Conservation (phyloP, 1,140 invertebrate species). For the Apis cerana region DNA sequence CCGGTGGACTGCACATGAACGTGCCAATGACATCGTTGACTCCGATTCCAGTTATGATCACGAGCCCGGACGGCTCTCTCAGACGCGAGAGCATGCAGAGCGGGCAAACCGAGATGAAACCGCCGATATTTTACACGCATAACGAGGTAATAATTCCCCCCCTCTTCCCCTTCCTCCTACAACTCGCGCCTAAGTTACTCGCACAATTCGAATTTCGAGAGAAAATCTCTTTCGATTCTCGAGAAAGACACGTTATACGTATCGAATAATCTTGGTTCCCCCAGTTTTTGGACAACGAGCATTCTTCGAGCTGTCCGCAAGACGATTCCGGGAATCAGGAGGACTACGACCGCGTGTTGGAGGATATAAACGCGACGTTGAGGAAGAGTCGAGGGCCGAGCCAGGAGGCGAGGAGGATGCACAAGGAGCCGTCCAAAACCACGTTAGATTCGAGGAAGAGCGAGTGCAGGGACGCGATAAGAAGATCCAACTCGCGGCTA, state of each 20-base stretch:
- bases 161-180: too few relatives aligned
- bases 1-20: conserved; percentile 72
- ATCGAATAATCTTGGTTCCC: too few relatives aligned
- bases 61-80: conserved; percentile 69
- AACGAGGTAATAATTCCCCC: conserved; percentile 59
- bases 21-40: conserved; percentile 36
- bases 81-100: conserved; percentile 67
- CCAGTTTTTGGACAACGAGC: conserved; percentile 25
- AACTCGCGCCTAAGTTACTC: too few relatives aligned
- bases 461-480: conserved; percentile 62
- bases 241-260: too few relatives aligned
- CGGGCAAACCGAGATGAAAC: conserved; percentile 45
- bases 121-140: conserved; percentile 70
- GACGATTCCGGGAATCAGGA: conserved; percentile 54
- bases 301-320: not conserved
- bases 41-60: conserved; percentile 75
- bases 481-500: conserved; percentile 61
- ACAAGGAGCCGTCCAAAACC: conserved; percentile 54
- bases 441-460: conserved; percentile 57
- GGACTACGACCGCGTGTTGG: conserved; percentile 65
- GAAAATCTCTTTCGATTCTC: too few relatives aligned
- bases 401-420: conserved; percentile 58
- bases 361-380: conserved; percentile 66
- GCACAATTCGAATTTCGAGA: too few relatives aligned
- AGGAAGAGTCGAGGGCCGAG: conserved; percentile 49